Evolutionary conservation across 1,140 invertebrate species (phyloP).

Genomic region (Drosophila asahinai): DNA sequence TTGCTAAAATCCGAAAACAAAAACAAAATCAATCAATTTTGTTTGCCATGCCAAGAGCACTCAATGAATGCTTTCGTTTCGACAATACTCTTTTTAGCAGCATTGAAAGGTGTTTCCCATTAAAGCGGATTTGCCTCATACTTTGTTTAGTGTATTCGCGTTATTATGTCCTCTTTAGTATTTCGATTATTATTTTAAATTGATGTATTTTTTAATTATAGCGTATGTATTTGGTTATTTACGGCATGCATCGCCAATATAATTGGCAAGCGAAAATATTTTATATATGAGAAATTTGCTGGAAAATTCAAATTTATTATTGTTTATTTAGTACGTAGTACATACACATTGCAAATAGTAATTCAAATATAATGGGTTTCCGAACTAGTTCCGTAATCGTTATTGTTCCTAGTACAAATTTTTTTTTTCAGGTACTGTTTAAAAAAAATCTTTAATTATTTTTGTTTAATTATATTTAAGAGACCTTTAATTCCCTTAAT

Average conservation of each 20-base stretch:
- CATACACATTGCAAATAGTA: background rate
- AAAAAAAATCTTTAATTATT: too few relatives aligned
- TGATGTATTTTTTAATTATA: constrained; percentile 26
- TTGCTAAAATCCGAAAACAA: constrained; percentile 24
- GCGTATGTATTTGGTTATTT: constrained; percentile 19
- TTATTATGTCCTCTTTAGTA: constrained; percentile 1
- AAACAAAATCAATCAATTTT: constrained; percentile 42
- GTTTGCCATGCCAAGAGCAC: constrained; percentile 10
- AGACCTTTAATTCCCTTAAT: too few relatives aligned
- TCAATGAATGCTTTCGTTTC: background rate
- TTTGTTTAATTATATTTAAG: too few relatives aligned
- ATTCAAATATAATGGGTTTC: constrained; percentile 9
- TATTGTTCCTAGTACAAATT: too few relatives aligned
- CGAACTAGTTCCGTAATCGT: too few relatives aligned
- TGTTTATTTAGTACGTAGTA: background rate
- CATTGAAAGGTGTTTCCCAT: background rate
- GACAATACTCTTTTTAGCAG: constrained; percentile 2
- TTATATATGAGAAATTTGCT: constrained; percentile 20
- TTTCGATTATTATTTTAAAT: background rate
- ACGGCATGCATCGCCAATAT: constrained; percentile 5
- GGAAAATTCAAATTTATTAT: constrained; percentile 23
- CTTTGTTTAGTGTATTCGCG: background rate
- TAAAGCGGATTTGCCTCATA: background rate
- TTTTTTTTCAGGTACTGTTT: too few relatives aligned
- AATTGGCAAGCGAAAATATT: constrained; percentile 12